These are phyloP conservation scores for Bombycilla garrulus DNA, from an alignment of 2,113 vertebrate species.

Conservation along the genomic window DNA sequence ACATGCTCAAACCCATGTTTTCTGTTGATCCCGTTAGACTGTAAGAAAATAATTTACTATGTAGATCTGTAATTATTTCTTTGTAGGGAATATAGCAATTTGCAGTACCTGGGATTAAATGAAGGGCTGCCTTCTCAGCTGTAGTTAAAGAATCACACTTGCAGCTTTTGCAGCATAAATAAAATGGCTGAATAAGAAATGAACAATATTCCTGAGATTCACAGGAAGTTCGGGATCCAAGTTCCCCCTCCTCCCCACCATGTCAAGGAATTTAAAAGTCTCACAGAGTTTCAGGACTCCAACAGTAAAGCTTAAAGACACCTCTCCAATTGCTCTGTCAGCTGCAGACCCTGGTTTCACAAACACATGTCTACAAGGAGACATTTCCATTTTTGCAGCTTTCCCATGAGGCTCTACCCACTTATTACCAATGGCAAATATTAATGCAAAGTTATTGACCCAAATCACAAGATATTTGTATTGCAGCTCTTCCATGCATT, in stretches of 20 bases:
- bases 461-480: constrained; percentile 63
- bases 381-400: constrained; percentile 69
- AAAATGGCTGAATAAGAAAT: neutral
- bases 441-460: constrained; percentile 72
- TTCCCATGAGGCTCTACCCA: constrained; percentile 58
- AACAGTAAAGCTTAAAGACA: constrained; percentile 52
- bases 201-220: neutral
- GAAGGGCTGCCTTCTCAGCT: neutral
- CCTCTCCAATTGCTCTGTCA: constrained; percentile 67
- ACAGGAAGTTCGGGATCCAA: neutral
- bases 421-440: constrained; percentile 68
- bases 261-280: neutral
- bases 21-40: constrained; percentile 36
- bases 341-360: constrained; percentile 34
- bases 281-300: neutral
- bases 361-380: constrained; percentile 57
- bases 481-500: constrained; percentile 46
- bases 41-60: constrained; percentile 72
- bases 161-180: neutral
- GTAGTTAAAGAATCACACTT: neutral
- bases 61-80: constrained; percentile 82
- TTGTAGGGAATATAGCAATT: constrained; percentile 56
- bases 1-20: constrained; percentile 56
- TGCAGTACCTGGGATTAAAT: neutral
- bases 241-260: neutral